Evolutionary conservation across 2,797 vertebrate species (phyloP).

Genomic region (Sarcoramphus papa): DNA sequence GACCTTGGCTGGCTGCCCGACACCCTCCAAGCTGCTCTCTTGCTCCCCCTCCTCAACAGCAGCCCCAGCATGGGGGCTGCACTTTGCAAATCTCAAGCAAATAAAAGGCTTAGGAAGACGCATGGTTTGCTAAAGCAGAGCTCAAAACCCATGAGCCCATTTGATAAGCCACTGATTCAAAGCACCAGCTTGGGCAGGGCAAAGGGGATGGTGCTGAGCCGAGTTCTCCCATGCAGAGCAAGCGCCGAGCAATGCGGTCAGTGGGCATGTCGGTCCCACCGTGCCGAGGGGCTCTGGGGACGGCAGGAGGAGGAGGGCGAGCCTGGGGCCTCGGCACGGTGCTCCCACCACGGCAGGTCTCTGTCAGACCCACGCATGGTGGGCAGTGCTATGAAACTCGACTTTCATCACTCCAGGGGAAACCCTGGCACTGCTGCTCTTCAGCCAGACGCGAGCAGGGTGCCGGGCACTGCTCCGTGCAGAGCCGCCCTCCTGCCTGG

Average conservation of each 20-base stretch:
- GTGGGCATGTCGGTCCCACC: fast-evolving
- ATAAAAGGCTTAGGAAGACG: not conserved
- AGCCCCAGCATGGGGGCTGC: not conserved
- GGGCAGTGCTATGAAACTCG: not conserved
- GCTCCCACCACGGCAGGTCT: not conserved
- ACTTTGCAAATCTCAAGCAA: not conserved
- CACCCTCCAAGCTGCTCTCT: not conserved
- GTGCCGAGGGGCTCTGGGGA: not conserved
- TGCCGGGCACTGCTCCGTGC: not conserved
- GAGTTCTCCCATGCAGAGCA: not conserved
- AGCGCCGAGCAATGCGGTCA: fast-evolving
- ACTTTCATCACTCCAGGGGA: not conserved
- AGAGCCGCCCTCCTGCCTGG: not conserved
- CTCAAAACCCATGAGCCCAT: not conserved
- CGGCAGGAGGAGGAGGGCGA: not conserved
- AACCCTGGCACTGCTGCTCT: not conserved
- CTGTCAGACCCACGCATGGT: fast-evolving
- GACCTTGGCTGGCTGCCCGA: not conserved
- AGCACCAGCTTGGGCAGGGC: not conserved
- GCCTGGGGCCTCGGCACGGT: not conserved
- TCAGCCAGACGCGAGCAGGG: fast-evolving
- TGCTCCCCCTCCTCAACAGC: not conserved
- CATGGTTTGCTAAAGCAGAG: not conserved
- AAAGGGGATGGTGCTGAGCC: not conserved
- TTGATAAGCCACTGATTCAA: not conserved